A percentile compares a stretch with the other conserved stretches of the same genome.
Conservation (phyloP, 2,113 vertebrate species). For the Nettapus auritus region DNA sequence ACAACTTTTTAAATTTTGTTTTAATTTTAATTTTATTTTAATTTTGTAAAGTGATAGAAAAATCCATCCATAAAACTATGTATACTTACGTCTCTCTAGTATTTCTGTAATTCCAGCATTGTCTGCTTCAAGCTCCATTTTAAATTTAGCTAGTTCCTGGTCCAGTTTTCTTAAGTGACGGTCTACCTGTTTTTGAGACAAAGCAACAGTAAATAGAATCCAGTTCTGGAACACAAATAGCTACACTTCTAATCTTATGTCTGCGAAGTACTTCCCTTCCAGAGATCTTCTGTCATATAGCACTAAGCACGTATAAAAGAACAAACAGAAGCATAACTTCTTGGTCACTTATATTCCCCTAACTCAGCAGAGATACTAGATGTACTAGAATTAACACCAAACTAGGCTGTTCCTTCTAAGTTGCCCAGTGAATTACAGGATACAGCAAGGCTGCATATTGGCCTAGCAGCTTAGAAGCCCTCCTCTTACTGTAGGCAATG, state of each 20-base stretch:
- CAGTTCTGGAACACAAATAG: background rate
- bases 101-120: conserved; percentile 99
- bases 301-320: background rate
- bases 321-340: fast-evolving
- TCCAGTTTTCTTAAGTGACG: conserved; percentile 97
- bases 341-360: background rate
- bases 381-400: background rate
- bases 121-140: conserved; percentile 99
- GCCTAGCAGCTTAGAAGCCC: background rate
- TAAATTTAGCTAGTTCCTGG: conserved; percentile 98
- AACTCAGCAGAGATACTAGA: background rate
- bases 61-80: background rate
- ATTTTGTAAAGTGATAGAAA: background rate
- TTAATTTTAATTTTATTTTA: too few species aligned
- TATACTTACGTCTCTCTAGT: conserved; percentile 92
- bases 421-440: background rate
- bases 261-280: background rate
- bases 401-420: background rate
- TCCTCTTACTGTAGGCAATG: background rate
- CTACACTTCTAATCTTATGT: background rate
- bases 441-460: background rate
- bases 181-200: conserved; percentile 88
- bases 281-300: background rate
- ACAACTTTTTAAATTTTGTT: background rate
- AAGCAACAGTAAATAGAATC: conserved; percentile 41